Base-by-base conservation (phyloP, 2,113 vertebrate genomes). In the Festucalex cinctus region DNA sequence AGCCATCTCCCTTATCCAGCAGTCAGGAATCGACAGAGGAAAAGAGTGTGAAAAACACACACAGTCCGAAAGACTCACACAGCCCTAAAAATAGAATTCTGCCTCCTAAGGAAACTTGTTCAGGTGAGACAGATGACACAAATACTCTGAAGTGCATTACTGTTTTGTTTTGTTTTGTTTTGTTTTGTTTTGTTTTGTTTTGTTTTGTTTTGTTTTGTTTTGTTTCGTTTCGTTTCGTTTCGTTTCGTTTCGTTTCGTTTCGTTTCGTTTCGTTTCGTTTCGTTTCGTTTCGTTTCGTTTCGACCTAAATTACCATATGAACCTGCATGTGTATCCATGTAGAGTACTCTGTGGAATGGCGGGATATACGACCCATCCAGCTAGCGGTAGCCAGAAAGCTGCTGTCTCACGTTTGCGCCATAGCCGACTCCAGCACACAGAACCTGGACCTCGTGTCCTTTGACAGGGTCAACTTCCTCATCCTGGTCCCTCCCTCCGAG, bases 391-490 rank as follows among this genome's bases (percentile, higher is more conserved):
- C 97, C 9, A 94, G 98, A 84, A 98, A 99, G 85, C 90, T 99
- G 61, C 91, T 99, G 48, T 98, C 97, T 36, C 96, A 98, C 0
- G 94, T 98, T 75, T 98, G 96, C 72, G 97, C 97, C 26, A 97
- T 99, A 41, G 97, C 97, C 5, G 97, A 99, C 79, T 97, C 97
- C 84, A 97, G 95, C 86, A 96, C 97, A 63, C 97, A 98, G 76
- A 97, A 98, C 83, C 92, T 99, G 83, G 94, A 96, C 80, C 90
- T 96, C 24, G 95, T 94, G 68, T 96, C 94, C 65, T 96, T 98
- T 0, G 94, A 97, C 87, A 94, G 95, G 79, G 92, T 96, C 73
- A 94, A 94, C 88, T 96, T 97, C 75, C 92, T 98, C 74, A 98
- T 99, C 72, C 95, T 96, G 54, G 93, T 97, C 54, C 97, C 97